Evolutionary conservation across 2,113 vertebrate species (phyloP).

Genomic region (Thryonomys swinderianus): DNA sequence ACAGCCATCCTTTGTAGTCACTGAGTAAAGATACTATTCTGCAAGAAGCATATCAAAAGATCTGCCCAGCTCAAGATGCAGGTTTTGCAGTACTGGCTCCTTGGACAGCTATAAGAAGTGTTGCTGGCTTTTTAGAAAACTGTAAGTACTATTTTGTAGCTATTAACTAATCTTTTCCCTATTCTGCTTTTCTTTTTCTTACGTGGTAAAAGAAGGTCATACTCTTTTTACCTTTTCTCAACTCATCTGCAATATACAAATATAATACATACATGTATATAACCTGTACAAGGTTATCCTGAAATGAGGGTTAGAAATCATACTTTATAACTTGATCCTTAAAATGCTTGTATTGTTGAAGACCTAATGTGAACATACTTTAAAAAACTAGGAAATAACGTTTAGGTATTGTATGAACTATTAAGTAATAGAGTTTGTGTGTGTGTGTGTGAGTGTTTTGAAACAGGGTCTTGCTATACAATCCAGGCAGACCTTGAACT

Average conservation of each 20-base stretch:
- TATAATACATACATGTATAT: no score
- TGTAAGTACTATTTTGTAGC: conserved; percentile 72
- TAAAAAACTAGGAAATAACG: conserved; percentile 46
- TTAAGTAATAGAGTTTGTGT: not conserved
- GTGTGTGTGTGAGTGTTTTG: not conserved
- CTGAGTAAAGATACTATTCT: conserved; percentile 54
- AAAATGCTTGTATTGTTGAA: conserved; percentile 21
- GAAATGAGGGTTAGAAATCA: not conserved
- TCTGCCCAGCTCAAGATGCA: conserved; percentile 14
- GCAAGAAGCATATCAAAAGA: conserved; percentile 59
- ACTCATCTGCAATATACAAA: not conserved
- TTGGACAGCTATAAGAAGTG: conserved; percentile 71
- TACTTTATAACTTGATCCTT: not conserved
- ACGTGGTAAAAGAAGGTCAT: conserved; percentile 23
- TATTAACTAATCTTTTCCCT: conserved; percentile 46
- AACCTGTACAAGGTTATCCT: not conserved
- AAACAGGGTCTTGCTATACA: not conserved
- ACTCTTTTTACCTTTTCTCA: conserved; percentile 14
- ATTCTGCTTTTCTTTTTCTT: conserved; percentile 50
- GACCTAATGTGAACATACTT: conserved; percentile 31
- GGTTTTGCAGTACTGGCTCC: conserved; percentile 25
- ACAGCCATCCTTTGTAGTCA: conserved; percentile 45
- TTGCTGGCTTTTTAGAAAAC: conserved; percentile 59
- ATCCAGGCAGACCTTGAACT: not conserved
- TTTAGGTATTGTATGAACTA: conserved; percentile 47